A percentile compares a stretch with the other conserved stretches of the same genome.
phyloP scores from a whole-genome alignment of 2,113 vertebrate species.

The Hemicordylus capensis region DNA sequence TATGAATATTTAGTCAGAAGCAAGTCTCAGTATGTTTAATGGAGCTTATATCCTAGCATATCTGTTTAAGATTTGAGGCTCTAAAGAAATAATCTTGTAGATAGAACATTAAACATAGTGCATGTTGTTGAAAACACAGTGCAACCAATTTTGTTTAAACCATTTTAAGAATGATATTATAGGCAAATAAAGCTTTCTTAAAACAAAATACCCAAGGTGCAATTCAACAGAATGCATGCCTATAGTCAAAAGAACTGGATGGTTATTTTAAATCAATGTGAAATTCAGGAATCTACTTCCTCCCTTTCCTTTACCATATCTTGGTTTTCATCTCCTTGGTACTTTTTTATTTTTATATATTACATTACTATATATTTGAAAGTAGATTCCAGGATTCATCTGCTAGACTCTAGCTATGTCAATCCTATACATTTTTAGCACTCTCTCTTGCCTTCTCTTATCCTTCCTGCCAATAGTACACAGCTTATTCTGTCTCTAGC shows the following conservation, averaged over 20 bases:
- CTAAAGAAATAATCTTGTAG: not conserved
- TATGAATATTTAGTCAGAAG: no score
- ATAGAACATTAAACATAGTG: not conserved
- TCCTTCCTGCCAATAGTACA: not conserved
- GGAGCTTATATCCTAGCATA: no score
- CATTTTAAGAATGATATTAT: no score
- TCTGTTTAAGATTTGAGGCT: no score
- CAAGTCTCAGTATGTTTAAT: no score
- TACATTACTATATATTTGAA: not conserved
- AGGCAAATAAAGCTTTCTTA: no score
- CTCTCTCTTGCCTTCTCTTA: not conserved
- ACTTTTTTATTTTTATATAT: not conserved
- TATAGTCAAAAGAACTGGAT: not conserved
- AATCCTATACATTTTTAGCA: not conserved
- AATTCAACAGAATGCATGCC: not conserved
- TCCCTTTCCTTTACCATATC: no score
- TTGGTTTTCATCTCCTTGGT: not conserved
- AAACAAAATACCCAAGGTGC: no score
- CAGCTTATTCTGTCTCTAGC: not conserved
- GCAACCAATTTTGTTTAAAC: not conserved
- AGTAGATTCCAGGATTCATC: not conserved
- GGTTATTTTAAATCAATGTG: not conserved
- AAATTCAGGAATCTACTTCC: not conserved
- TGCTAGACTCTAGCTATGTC: not conserved
- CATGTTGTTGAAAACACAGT: not conserved